Evolutionary conservation across 2,113 vertebrate genomes (phyloP), one percentile per base, ranked within the genome.

Genomic region (Notechis scutatus): DNA sequence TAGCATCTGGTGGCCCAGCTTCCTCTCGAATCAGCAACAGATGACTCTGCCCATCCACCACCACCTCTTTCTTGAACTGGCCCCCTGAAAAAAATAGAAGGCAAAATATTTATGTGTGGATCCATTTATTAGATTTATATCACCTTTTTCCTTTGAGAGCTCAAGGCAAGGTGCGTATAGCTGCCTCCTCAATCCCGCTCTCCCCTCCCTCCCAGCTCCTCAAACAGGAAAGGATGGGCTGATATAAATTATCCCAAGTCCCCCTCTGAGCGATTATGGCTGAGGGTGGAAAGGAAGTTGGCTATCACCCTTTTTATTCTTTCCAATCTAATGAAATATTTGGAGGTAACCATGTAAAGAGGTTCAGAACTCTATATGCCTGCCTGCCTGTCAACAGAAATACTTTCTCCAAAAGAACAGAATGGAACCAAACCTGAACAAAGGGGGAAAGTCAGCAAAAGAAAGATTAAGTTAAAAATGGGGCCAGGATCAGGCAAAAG

Each of bases 21-120:
- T 99, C 99, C 95, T 99, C 99, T 81, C 99, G 98, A 96, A 99
- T 99, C 95, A 99, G 97, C 95, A 99, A 95, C 90, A 99, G 97
- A 93, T 99, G 98, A 97, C 98, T 99, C 94, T 99, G 99, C 56
- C 99, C 99, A 1, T 99, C 99, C 15, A 99, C 98, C 47, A 97
- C 94, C 94, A 99, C 98, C 96, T 99, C 99, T 88, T 99, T 99
- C 97, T 99, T 99, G 96, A 99, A 98, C 93, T 99, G 98, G 0
- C 98, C 98, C 56, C 98, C 99, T 99, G 97, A 91, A 56, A 86
- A 86, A 42, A 81, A 50, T 1, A 89, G 86, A 69, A 74, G 23
- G 50, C 21, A 42, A 26, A 88, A 15, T 64, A 54, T 81, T 39
- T 39, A 81, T 21, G 34, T 3, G 1, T 42, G 18, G 1, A 81